Conservation (phyloP, 2,113 vertebrate species). For the Mormoops blainvillei region DNA sequence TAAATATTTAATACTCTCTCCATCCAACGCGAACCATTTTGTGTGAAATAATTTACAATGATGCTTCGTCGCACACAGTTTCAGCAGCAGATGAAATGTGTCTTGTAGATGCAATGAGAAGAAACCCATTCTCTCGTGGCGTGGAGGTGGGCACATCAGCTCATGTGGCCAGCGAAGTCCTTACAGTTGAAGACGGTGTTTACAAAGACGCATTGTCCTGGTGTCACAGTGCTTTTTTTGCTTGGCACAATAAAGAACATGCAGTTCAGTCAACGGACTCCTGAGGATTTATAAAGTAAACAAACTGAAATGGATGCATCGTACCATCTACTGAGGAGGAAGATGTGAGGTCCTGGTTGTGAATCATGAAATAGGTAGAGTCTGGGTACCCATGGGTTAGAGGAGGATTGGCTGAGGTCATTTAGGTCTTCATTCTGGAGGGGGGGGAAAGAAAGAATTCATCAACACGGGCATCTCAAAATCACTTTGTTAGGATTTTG, state of each 20-base stretch:
- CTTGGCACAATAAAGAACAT: constrained; percentile 85
- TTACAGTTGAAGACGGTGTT: constrained; percentile 77
- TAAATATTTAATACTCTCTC: constrained; percentile 92
- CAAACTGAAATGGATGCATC: constrained; percentile 85
- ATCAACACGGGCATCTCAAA: constrained; percentile 17
- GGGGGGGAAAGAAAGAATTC: constrained; percentile 66
- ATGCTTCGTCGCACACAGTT: constrained; percentile 82
- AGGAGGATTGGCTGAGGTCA: constrained; percentile 83
- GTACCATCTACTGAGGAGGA: constrained; percentile 85
- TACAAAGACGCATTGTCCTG: constrained; percentile 79
- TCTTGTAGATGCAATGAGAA: constrained; percentile 79
- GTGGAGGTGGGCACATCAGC: constrained; percentile 76
- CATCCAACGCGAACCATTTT: constrained; percentile 84
- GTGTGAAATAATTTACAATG: constrained; percentile 90
- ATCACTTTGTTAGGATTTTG: neutral
- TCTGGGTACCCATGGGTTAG: constrained; percentile 86
- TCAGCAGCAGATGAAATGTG: constrained; percentile 88
- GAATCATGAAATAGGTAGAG: constrained; percentile 82
- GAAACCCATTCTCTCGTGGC: constrained; percentile 76
- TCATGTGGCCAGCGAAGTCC: constrained; percentile 81
- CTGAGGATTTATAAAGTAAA: constrained; percentile 90
- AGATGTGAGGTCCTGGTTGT: constrained; percentile 87
- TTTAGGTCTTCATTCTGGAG: constrained; percentile 85
- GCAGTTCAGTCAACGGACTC: constrained; percentile 87
- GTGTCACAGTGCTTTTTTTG: constrained; percentile 86